Conservation (phyloP, 2,113 vertebrate species). For the Myanophis thanlyinensis region DNA sequence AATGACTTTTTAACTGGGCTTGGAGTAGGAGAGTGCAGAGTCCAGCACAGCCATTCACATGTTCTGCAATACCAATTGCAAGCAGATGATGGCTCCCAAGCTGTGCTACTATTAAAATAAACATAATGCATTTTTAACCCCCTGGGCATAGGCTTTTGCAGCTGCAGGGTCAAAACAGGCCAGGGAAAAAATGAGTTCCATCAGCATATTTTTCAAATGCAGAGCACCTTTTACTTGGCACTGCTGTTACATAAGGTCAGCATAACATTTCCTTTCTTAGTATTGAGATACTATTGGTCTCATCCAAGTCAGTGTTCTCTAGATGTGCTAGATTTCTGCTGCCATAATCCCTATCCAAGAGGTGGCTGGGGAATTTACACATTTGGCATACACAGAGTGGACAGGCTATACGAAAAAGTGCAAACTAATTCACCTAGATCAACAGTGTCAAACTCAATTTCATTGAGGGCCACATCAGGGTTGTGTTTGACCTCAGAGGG, state of each 20-base stretch:
- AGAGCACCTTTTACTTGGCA: neutral
- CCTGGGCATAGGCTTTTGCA: neutral
- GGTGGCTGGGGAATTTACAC: neutral
- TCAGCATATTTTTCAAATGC: neutral
- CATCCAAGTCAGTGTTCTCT: neutral
- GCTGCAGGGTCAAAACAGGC: neutral
- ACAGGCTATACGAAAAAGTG: neutral
- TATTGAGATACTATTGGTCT: neutral
- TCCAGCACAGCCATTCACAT: neutral
- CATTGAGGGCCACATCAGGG: too few relatives aligned
- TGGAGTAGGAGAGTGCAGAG: neutral
- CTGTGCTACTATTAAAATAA: conserved; percentile 19
- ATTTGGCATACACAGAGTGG: neutral
- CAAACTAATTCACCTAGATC: neutral
- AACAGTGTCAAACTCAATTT: too few relatives aligned
- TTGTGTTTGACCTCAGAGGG: too few relatives aligned
- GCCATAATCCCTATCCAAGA: neutral
- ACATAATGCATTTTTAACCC: neutral
- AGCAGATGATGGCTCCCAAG: conserved; percentile 47
- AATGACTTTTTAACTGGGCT: accelerated
- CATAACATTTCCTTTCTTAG: neutral
- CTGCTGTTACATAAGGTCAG: neutral
- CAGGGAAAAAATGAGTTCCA: neutral
- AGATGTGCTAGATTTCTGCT: neutral
- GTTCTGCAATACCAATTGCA: conserved; percentile 37